These are phyloP conservation scores for Drosophila basisetae DNA, from an alignment of 2,888 invertebrate genomes.

Conservation along the genomic window DNA sequence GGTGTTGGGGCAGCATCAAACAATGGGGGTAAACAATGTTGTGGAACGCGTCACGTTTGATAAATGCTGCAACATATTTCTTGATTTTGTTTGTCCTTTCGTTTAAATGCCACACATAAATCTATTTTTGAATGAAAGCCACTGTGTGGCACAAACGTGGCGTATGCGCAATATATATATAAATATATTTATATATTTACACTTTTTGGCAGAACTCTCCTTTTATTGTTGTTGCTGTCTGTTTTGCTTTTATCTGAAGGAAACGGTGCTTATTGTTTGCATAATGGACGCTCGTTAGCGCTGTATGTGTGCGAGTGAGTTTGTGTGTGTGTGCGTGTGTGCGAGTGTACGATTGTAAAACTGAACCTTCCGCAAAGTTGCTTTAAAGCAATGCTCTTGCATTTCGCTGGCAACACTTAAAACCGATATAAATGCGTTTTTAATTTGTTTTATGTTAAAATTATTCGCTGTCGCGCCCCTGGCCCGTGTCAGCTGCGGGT, in stretches of 20 bases:
- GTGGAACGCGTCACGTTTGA: conserved; percentile 72
- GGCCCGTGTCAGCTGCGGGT: conserved; percentile 33
- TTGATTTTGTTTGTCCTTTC: conserved; percentile 66
- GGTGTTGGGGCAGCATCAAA: not conserved
- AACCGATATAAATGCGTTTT: conserved; percentile 85
- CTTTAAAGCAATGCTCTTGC: conserved; percentile 40
- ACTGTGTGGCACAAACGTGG: conserved; percentile 51
- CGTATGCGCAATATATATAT: conserved; percentile 65
- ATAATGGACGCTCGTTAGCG: conserved; percentile 83
- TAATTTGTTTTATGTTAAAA: conserved; percentile 81
- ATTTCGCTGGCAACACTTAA: conserved; percentile 64
- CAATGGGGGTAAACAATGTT: conserved; percentile 43
- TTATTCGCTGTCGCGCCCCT: conserved; percentile 23
- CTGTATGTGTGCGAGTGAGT: conserved; percentile 16
- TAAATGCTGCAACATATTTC: conserved; percentile 75
- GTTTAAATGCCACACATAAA: conserved; percentile 80
- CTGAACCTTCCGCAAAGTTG: not conserved
- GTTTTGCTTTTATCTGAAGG: conserved; percentile 66
- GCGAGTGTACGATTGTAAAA: conserved; percentile 5
- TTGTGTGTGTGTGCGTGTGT: not conserved
- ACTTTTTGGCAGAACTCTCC: conserved; percentile 40
- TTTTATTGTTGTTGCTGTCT: conserved; percentile 41
- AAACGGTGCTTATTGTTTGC: conserved; percentile 80
- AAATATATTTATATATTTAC: conserved; percentile 9
- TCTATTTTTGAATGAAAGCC: conserved; percentile 82